These are phyloP conservation scores for Tolmerus cingulatus DNA, from an alignment of 2,888 invertebrate genomes.

Conservation along the genomic window DNA sequence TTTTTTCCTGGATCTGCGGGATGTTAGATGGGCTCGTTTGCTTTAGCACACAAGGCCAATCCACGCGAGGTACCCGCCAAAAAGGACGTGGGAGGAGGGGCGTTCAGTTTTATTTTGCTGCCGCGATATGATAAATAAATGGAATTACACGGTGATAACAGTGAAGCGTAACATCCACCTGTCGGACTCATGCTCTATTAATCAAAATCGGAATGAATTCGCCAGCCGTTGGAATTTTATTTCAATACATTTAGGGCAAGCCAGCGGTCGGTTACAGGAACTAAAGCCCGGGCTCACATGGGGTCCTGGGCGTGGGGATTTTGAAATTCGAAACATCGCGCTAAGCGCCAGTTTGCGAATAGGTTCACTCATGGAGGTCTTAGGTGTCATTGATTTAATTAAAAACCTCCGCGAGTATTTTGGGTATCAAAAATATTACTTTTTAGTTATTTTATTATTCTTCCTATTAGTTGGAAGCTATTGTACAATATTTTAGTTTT, in stretches of 20 bases:
- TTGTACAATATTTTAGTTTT: too few species aligned
- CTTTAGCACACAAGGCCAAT: neutral
- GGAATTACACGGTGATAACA: constrained; percentile 7
- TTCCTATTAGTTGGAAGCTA: too few species aligned
- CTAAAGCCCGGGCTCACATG: neutral
- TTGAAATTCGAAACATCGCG: neutral
- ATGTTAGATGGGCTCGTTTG: neutral
- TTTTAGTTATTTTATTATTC: too few species aligned
- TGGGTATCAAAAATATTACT: neutral
- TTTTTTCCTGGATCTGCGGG: neutral
- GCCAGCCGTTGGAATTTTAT: neutral
- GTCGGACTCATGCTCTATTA: constrained; percentile 14
- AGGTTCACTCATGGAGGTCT: neutral
- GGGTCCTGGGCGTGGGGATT: neutral
- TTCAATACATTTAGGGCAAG: neutral
- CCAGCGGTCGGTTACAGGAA: neutral
- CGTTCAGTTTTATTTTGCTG: neutral
- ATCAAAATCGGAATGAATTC: neutral
- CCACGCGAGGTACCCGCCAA: neutral
- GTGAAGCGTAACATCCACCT: neutral
- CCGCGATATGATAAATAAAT: constrained; percentile 16
- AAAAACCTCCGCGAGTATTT: neutral
- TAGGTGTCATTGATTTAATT: neutral
- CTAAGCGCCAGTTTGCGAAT: neutral
- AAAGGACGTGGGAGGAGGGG: neutral